A percentile compares a stretch with the other conserved stretches of the same genome.
phyloP scores from a whole-genome alignment of 1,140 invertebrate genomes.

The Scaptodrosophila lebanonensis region DNA sequence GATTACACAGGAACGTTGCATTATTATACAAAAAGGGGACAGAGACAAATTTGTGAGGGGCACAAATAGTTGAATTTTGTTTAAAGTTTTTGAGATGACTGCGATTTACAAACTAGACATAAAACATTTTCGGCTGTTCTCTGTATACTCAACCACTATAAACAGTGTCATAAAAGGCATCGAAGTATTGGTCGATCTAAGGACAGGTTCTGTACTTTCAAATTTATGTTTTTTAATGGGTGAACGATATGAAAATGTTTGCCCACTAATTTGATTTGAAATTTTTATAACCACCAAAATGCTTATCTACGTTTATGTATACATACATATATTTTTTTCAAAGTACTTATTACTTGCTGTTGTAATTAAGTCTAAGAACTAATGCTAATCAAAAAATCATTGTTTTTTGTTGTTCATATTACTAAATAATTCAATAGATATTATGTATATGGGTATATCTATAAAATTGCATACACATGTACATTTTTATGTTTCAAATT shows the following conservation, averaged over 20 bases:
- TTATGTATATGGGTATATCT: slow-evolving; percentile 24
- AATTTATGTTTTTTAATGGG: no score
- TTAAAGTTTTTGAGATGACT: slow-evolving; percentile 32
- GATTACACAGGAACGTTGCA: slow-evolving; percentile 50
- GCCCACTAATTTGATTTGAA: no score
- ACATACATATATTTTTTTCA: slow-evolving; percentile 62
- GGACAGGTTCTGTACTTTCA: no score
- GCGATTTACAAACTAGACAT: no score
- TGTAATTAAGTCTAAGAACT: slow-evolving; percentile 46
- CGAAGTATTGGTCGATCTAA: no score
- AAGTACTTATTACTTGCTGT: slow-evolving; percentile 23
- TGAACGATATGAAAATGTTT: no score
- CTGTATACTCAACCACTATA: no score
- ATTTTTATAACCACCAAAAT: no score
- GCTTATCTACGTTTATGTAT: no score
- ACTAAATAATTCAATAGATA: slow-evolving; percentile 51
- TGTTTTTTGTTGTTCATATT: slow-evolving; percentile 30
- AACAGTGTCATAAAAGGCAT: no score
- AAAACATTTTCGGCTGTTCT: no score
- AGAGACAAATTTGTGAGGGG: slow-evolving; percentile 23
- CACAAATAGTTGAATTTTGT: slow-evolving; percentile 30
- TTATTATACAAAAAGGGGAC: slow-evolving; percentile 8
- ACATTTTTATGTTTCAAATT: slow-evolving; percentile 53
- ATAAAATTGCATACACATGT: slow-evolving; percentile 29
- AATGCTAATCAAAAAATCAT: slow-evolving; percentile 57